These are phyloP conservation scores for Spinus pinus DNA, from an alignment of 2,797 vertebrate genomes.

Conservation along the genomic window DNA sequence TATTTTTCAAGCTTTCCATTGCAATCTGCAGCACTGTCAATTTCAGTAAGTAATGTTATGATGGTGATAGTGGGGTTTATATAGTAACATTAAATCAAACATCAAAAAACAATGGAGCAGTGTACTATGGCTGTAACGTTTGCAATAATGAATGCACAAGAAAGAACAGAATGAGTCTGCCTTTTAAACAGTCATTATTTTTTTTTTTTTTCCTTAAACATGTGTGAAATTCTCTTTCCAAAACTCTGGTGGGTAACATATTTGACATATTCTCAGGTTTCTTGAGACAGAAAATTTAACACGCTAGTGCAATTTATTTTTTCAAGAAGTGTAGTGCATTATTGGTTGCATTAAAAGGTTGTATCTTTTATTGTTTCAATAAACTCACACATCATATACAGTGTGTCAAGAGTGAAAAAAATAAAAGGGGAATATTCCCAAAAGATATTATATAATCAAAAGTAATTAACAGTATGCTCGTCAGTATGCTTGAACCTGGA, in stretches of 20 bases:
- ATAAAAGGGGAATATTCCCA: background rate
- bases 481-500: background rate
- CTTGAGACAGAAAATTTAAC: background rate
- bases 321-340: background rate
- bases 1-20: constrained; percentile 7
- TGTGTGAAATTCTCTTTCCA: background rate
- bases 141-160: background rate
- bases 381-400: background rate
- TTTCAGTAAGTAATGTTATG: constrained; percentile 1
- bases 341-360: background rate
- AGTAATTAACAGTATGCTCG: background rate
- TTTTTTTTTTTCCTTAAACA: background rate
- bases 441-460: background rate
- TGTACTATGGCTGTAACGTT: background rate
- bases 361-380: background rate
- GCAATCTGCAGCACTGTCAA: constrained; percentile 5
- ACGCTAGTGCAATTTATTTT: background rate
- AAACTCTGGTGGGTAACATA: background rate
- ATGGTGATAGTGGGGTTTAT: background rate
- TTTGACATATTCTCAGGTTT: background rate
- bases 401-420: background rate
- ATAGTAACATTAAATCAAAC: constrained; percentile 15
- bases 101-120: background rate
- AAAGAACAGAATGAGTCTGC: background rate
- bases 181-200: background rate